phyloP scores from a whole-genome alignment of 1,140 invertebrate species.

The Drosophila pandora region DNA sequence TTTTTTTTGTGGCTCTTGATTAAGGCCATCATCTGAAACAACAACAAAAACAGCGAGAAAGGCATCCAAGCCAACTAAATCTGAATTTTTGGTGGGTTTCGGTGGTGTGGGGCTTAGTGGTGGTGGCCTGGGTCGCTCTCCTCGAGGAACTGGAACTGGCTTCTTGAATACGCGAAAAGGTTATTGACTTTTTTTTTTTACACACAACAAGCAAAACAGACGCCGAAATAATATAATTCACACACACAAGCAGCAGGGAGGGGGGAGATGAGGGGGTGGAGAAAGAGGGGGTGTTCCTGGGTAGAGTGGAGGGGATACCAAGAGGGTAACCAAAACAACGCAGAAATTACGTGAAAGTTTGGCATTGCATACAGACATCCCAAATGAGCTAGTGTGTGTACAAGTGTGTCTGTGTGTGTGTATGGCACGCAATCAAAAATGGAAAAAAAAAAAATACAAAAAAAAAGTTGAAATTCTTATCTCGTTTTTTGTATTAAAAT shows the following conservation, averaged over 20 bases:
- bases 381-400: not conserved
- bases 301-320: conserved; percentile 1
- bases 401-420: not conserved
- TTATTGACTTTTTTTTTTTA: conserved; percentile 70
- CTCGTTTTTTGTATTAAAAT: conserved; percentile 53
- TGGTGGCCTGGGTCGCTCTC: conserved; percentile 29
- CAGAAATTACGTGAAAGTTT: conserved; percentile 83
- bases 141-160: conserved; percentile 59
- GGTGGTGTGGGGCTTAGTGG: conserved; percentile 6
- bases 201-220: conserved; percentile 73
- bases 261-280: conserved; percentile 5
- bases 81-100: conserved; percentile 19
- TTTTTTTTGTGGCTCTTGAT: conserved; percentile 44
- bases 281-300: not conserved
- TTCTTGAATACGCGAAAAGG: conserved; percentile 77
- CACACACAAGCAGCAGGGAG: conserved; percentile 29
- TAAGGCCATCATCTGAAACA: conserved; percentile 43
- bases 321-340: conserved; percentile 32
- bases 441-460: conserved; percentile 4
- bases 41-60: conserved; percentile 4
- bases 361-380: conserved; percentile 55
- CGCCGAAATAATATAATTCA: conserved; percentile 77
- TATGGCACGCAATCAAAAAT: conserved; percentile 66
- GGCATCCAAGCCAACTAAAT: conserved; percentile 14
- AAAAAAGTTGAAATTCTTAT: conserved; percentile 81